Evolutionary conservation across 2,113 vertebrate genomes (phyloP), one percentile per base, ranked within the genome.

Genomic region (Bubo scandiacus): DNA sequence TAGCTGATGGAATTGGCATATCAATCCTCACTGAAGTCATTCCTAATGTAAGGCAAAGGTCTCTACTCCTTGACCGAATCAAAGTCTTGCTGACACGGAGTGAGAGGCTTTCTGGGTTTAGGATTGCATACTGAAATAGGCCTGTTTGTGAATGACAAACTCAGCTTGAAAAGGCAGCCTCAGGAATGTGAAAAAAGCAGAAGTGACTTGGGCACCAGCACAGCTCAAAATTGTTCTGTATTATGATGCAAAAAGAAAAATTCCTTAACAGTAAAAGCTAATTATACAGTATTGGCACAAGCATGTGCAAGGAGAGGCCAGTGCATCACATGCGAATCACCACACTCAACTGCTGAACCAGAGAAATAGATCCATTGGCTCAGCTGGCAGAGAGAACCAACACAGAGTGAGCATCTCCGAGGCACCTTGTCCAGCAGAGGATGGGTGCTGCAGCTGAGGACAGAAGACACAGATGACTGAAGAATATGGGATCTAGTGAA

Each of bases 401-500:
- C 7, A 22, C 17, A 29, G 16, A 11, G 16, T 2, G 18, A 78
- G 3, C 55, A 62, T 13, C 57, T 91, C 26, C 7, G 17, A 70
- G n/a, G 51, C n/a, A 32, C 36, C 55, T 73, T n/a, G 11, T 27
- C 63, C 3, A 6, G 47, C 5, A 1, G 5, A 57, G 20, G n/a
- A 54, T 27, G 18, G 3, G 2, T 47, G 25, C 30, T 1, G 1
- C 2, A 2, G 12, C 70, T 42, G 65, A 73, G 73, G 23, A 52
- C 57, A 34, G 43, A 70, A 77, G 30, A 29, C n/a, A 9, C 11
- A 51, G 42, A 27, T 58, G 42, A 19, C 38, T 40, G 54, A 62
- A 0, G 1, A 9, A 11, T 16, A 19, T 0, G 9, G 34, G 17
- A 29, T 36, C 38, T 1, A 1, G n/a, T 40, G n/a, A 70, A 21